Evolutionary conservation across 2,888 invertebrate species (phyloP).

Genomic region (Dicranocentrus wangi): DNA sequence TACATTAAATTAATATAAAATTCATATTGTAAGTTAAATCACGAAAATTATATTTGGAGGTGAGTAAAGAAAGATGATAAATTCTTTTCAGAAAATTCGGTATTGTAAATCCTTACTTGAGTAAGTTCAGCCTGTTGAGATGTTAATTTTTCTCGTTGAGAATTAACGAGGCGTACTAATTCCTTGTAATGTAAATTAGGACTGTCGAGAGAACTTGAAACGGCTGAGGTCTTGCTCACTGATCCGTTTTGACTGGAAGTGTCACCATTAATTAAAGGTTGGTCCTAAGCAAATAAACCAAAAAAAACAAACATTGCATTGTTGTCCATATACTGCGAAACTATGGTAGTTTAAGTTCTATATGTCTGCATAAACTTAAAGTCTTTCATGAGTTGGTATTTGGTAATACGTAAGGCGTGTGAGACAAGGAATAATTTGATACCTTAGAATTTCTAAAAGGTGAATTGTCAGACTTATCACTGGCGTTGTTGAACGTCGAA

Average conservation of each 20-base stretch:
- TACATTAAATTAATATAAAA: too few species aligned
- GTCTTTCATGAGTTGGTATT: too few species aligned
- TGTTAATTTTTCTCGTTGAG: constrained; percentile 91
- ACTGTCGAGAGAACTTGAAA: constrained; percentile 46
- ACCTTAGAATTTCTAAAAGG: constrained; percentile 66
- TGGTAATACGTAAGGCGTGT: too few species aligned
- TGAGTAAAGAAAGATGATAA: not conserved
- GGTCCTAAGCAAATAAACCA: constrained; percentile 51
- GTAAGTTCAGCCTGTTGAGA: constrained; percentile 92
- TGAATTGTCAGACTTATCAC: constrained; percentile 67
- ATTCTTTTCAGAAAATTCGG: constrained; percentile 85
- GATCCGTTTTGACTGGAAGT: constrained; percentile 70
- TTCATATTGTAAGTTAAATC: too few species aligned
- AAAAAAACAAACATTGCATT: constrained; percentile 8
- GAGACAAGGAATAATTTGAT: not conserved
- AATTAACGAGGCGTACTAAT: constrained; percentile 89
- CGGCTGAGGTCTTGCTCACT: constrained; percentile 38
- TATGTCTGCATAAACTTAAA: too few species aligned
- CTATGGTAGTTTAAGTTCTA: too few species aligned
- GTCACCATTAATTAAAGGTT: constrained; percentile 69
- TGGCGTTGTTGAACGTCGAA: constrained; percentile 53
- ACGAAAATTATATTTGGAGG: too few species aligned
- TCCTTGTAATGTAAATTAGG: constrained; percentile 81
- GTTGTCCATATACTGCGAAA: too few species aligned
- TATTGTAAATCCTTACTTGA: constrained; percentile 80